Evolutionary conservation across 2,888 invertebrate genomes (phyloP).

Genomic region (Nomada ruficornis): DNA sequence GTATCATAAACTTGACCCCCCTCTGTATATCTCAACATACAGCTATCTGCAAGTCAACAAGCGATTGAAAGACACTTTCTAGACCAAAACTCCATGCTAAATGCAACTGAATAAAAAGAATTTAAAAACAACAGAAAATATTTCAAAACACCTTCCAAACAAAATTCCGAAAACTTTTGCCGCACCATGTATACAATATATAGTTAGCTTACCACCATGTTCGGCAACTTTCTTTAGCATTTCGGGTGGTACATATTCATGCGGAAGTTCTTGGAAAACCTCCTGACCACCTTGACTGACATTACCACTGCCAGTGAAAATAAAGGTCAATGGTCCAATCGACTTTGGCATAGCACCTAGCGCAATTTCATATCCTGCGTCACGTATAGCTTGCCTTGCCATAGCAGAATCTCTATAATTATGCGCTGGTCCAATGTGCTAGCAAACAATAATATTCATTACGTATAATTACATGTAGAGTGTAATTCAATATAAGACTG

Average conservation of each 20-base stretch:
- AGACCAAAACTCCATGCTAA: too few relatives aligned
- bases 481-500: neutral
- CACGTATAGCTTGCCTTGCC: constrained; percentile 98
- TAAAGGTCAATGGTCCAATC: constrained; percentile 97
- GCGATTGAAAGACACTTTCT: too few relatives aligned
- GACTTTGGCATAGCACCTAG: constrained; percentile 98
- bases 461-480: neutral
- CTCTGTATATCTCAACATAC: too few relatives aligned
- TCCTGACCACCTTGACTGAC: constrained; percentile 96
- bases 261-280: constrained; percentile 98
- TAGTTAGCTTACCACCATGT: constrained; percentile 91
- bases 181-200: neutral
- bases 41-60: too few relatives aligned
- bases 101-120: too few relatives aligned
- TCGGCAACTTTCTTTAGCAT: constrained; percentile 97
- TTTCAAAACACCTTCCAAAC: too few relatives aligned
- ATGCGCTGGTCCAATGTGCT: constrained; percentile 99
- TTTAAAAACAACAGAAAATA: too few relatives aligned
- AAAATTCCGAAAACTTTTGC: too few relatives aligned
- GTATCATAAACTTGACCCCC: too few relatives aligned
- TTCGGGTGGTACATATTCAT: constrained; percentile 98
- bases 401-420: constrained; percentile 99
- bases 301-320: constrained; percentile 99
- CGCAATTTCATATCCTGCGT: constrained; percentile 99
- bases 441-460: constrained; percentile 64